Percentiles rank a stretch among this genome's conserved stretches.
Conservation (phyloP, 2,113 vertebrate species). For the Danionella cerebrum region DNA sequence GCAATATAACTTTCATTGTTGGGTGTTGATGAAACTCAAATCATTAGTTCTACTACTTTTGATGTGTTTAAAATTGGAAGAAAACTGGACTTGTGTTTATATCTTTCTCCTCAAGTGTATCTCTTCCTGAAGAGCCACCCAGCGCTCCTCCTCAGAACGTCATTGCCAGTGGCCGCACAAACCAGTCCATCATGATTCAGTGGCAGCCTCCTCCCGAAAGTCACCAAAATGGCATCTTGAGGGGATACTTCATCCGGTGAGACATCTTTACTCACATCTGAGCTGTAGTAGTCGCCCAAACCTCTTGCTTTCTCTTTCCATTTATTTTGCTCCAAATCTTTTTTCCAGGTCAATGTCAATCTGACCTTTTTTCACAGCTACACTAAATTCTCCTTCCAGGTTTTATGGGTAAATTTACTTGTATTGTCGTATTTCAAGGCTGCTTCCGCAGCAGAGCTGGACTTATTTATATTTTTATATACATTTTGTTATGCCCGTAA, state of each 20-base stretch:
- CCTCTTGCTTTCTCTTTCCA: not conserved
- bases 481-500: not conserved
- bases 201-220: constrained; percentile 93
- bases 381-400: not conserved
- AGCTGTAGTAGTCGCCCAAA: not conserved
- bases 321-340: not conserved
- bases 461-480: constrained; percentile 1
- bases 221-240: constrained; percentile 90
- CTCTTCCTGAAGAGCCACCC: constrained; percentile 90
- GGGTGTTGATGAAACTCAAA: too few species aligned
- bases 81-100: not conserved
- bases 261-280: constrained; percentile 4
- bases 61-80: too few species aligned
- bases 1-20: too few species aligned
- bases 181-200: constrained; percentile 98
- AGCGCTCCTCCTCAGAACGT: constrained; percentile 88
- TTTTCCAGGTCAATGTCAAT: not conserved
- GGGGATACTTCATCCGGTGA: constrained; percentile 87
- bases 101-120: constrained; percentile 63
- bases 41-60: too few species aligned
- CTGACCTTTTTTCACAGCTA: not conserved
- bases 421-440: not conserved
- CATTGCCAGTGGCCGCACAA: constrained; percentile 90
- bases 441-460: not conserved
- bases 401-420: not conserved